Conservation (phyloP, 1,140 invertebrate genomes). For the Chironomus striatipennis region DNA sequence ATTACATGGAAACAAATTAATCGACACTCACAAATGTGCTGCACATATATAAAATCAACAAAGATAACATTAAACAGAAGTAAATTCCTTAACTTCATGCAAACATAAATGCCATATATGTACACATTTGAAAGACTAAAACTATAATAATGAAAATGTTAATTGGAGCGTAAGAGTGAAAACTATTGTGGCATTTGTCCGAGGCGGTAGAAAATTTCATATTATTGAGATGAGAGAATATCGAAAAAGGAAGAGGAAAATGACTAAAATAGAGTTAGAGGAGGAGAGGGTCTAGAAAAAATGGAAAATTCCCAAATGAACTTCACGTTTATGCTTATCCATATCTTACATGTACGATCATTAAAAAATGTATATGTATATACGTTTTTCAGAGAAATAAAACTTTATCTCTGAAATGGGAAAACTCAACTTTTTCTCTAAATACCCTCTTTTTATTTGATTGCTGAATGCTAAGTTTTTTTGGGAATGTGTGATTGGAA, state of each 20-base stretch:
- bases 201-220: not conserved
- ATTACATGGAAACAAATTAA: too few relatives aligned
- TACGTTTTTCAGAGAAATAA: not conserved
- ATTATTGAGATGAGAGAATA: not conserved
- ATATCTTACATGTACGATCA: constrained; percentile 8
- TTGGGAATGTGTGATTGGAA: not conserved
- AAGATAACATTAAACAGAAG: too few relatives aligned
- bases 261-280: too few relatives aligned
- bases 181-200: not conserved
- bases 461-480: too few relatives aligned
- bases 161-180: not conserved
- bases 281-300: not conserved
- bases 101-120: too few relatives aligned
- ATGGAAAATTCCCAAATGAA: constrained; percentile 9
- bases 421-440: not conserved
- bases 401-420: constrained; percentile 12
- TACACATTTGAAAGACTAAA: too few relatives aligned
- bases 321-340: constrained; percentile 12
- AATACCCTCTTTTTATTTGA: too few relatives aligned
- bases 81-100: too few relatives aligned
- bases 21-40: too few relatives aligned
- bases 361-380: not conserved
- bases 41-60: too few relatives aligned
- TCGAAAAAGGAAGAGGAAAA: too few relatives aligned
- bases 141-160: not conserved